Percentiles rank a stretch among this genome's conserved stretches.
These are phyloP conservation scores for Microplitis mediator DNA, from an alignment of 1,140 invertebrate genomes.

Conservation along the genomic window DNA sequence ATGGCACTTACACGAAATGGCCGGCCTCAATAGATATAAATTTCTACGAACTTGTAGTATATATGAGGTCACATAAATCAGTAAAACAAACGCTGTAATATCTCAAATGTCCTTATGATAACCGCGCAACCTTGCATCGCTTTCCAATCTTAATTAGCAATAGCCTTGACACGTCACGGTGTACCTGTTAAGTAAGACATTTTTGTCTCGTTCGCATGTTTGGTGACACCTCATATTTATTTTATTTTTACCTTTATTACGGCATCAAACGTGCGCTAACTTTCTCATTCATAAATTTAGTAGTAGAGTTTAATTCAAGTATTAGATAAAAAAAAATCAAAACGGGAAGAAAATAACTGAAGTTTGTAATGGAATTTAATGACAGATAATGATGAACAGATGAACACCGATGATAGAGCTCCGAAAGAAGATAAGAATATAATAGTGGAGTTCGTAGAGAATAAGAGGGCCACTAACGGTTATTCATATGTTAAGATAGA, in stretches of 20 bases:
- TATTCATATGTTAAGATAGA: background rate
- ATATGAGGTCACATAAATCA: constrained; percentile 1
- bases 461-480: constrained; percentile 30
- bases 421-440: background rate
- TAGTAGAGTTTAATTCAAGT: background rate
- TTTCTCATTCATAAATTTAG: background rate
- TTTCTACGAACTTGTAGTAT: background rate
- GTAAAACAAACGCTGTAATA: constrained; percentile 6
- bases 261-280: background rate
- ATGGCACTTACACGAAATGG: too few species aligned
- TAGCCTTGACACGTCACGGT: constrained; percentile 24
- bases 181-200: constrained; percentile 11
- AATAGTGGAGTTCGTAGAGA: background rate
- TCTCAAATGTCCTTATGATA: constrained; percentile 27
- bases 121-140: constrained; percentile 34
- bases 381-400: background rate
- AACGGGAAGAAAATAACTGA: background rate
- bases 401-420: background rate
- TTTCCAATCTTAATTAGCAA: constrained; percentile 41
- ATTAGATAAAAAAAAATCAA: background rate
- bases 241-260: background rate
- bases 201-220: constrained; percentile 10
- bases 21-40: too few species aligned
- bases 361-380: background rate
- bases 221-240: background rate